Base-by-base conservation (phyloP, 2,888 invertebrate genomes). In the Conomelus anceps region DNA sequence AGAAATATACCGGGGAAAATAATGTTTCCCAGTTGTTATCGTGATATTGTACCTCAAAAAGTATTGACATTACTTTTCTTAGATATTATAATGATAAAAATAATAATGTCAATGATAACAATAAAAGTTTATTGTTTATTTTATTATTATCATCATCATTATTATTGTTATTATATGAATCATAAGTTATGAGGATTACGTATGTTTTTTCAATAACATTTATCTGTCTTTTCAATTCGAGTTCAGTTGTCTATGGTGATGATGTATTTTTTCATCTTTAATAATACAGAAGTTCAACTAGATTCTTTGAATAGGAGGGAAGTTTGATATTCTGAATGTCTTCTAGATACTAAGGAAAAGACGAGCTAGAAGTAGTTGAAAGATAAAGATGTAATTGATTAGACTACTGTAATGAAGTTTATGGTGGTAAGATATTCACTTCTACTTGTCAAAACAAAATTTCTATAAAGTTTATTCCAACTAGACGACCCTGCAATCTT, bases 1-100 rank as follows among this genome's bases (percentile, higher is more conserved):
- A 93, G 98, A 98, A 94, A 98, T 98, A 93, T 98, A 98, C 94
- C 96, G 98, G 92, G 98, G 98, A 93, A 98, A 98, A 95, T 98
- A 92, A 92, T 90, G 88, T 89, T 85, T 63, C 26, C 90, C 85
- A 34, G 89, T 90, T 88, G 88, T 88, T 88, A 88, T 85, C 90
- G 90, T 90, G 90, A 90, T 90, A 90, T 63, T 88, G 84, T 88
- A 88, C 88, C 88, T 88, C 84, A 89, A 88, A 88, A 90, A 89
- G 88, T 89, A 89, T 86, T 84, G 88, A 89, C 89, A 89, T 89
- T 89, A 88, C 88, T 89, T 87, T 89, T 89, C 88, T 89, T 89
- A 90, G 88, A 90, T 89, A 90, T 89, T 89, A 89, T 87, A 90
- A 84, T 29, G 89, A 85, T 22, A 85, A 89, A 89, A 90, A 90